Conservation (phyloP, 2,797 vertebrate genomes). For the Eospalax fontanierii region DNA sequence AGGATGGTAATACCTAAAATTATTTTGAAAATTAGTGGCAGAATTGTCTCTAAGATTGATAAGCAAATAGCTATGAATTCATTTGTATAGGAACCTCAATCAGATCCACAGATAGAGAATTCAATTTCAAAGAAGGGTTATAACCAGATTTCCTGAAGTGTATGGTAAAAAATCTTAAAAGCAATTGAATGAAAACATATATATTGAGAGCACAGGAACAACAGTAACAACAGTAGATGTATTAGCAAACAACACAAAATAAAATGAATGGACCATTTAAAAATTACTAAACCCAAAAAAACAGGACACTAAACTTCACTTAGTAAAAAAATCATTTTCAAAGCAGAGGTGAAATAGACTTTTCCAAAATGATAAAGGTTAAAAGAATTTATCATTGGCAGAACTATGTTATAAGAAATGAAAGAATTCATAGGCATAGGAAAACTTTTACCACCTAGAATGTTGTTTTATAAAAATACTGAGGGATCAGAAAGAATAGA, state of each 20-base stretch:
- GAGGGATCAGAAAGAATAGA: no score
- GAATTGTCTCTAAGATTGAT: constrained; percentile 7
- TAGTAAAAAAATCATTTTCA: neutral
- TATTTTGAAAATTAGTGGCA: neutral
- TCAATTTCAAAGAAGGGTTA: neutral
- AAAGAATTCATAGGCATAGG: neutral
- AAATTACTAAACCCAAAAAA: neutral
- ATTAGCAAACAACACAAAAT: neutral
- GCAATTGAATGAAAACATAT: neutral
- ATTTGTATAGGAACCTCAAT: neutral
- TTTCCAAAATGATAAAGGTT: neutral
- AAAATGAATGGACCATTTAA: neutral
- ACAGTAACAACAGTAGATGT: neutral
- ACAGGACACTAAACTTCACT: neutral
- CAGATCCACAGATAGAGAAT: neutral
- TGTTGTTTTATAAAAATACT: no score
- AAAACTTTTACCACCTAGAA: no score
- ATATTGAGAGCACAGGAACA: neutral
- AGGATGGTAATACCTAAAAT: neutral
- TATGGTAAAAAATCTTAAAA: neutral
- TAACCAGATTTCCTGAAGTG: neutral
- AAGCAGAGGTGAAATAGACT: neutral
- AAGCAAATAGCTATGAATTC: neutral
- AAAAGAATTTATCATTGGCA: neutral
- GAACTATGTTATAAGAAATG: neutral